These are phyloP conservation scores for Thymelicus lineola DNA, from an alignment of 2,888 invertebrate genomes.

Conservation along the genomic window DNA sequence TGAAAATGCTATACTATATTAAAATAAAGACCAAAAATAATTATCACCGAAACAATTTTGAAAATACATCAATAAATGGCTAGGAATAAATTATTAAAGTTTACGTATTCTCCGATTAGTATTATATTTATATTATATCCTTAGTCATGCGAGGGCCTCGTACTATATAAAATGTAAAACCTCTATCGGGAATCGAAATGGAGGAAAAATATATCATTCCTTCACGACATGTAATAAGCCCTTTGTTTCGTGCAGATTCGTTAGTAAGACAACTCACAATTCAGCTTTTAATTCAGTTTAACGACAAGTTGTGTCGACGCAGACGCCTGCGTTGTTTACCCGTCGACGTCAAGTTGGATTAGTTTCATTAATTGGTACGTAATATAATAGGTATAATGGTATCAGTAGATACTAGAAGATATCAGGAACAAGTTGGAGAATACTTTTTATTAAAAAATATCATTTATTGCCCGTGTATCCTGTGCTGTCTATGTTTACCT, in stretches of 20 bases:
- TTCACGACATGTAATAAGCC: constrained; percentile 49
- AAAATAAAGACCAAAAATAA: no score
- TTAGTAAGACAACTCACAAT: constrained; percentile 68
- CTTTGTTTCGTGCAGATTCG: constrained; percentile 61
- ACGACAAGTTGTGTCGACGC: constrained; percentile 58
- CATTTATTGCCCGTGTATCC: neutral
- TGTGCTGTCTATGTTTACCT: no score
- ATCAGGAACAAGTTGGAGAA: neutral
- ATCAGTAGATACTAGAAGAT: neutral
- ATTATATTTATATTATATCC: no score
- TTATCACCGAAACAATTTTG: no score
- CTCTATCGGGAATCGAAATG: no score
- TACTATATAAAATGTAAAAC: no score
- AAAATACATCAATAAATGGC: no score
- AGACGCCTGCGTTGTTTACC: constrained; percentile 60
- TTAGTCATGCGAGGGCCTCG: no score
- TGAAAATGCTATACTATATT: no score
- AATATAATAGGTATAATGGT: neutral
- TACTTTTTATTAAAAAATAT: no score
- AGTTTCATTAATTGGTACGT: neutral
- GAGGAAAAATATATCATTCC: constrained; percentile 4
- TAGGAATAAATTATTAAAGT: no score
- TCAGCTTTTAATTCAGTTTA: constrained; percentile 79
- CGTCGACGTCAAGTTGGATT: neutral
- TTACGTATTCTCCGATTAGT: no score